phyloP scores from a whole-genome alignment of 2,888 invertebrate genomes.

The Abscondita cerata region DNA sequence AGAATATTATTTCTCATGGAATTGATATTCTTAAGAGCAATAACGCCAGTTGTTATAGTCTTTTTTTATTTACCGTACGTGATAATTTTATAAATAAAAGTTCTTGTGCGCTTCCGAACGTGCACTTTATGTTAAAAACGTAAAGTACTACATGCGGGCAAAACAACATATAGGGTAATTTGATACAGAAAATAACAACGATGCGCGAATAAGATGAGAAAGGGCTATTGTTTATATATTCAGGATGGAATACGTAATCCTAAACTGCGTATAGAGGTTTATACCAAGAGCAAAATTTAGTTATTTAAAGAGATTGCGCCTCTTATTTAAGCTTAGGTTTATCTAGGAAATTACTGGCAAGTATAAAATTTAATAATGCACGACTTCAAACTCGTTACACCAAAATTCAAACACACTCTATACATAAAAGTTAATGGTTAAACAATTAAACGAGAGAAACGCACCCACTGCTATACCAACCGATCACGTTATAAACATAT shows the following conservation, averaged over 20 bases:
- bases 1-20: background rate
- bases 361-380: conserved; percentile 9
- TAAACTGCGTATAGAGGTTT: conserved; percentile 17
- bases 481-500: conserved; percentile 1
- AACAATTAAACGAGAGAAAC: background rate
- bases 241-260: conserved; percentile 24
- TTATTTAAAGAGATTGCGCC: conserved; percentile 14
- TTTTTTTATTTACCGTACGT: conserved; percentile 24
- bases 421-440: conserved; percentile 8
- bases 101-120: conserved; percentile 17
- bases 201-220: conserved; percentile 22
- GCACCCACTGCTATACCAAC: background rate
- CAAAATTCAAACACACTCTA: too few relatives aligned
- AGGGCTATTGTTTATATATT: conserved; percentile 28
- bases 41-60: conserved; percentile 20
- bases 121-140: conserved; percentile 14
- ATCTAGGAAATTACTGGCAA: conserved; percentile 5
- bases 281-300: conserved; percentile 13
- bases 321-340: background rate
- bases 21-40: conserved; percentile 23
- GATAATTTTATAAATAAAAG: conserved; percentile 27
- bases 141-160: conserved; percentile 23
- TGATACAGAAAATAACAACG: conserved; percentile 18
- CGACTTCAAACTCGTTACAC: background rate
- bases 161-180: conserved; percentile 22